A percentile compares a stretch with the other conserved stretches of the same genome.
These are phyloP conservation scores for Andrena flavipes DNA, from an alignment of 2,888 invertebrate genomes.

Conservation along the genomic window DNA sequence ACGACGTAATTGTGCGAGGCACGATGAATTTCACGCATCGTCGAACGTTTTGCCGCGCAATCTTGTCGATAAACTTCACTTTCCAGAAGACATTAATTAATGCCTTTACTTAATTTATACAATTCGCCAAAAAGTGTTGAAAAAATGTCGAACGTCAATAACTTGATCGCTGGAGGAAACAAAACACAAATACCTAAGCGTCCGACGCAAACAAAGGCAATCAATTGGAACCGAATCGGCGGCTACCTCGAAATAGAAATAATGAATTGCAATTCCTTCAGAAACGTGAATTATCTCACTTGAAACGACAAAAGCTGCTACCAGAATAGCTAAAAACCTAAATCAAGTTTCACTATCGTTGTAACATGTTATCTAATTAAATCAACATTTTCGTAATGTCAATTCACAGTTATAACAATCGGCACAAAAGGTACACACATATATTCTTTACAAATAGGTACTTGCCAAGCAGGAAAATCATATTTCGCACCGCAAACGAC, in stretches of 20 bases:
- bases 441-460: neutral
- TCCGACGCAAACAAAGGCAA: neutral
- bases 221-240: neutral
- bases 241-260: neutral
- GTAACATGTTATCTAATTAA: no score
- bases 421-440: neutral
- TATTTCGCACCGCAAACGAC: conserved; percentile 18
- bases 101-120: conserved; percentile 26
- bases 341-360: no score
- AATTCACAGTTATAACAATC: neutral
- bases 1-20: conserved; percentile 5
- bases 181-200: conserved; percentile 30
- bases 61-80: conserved; percentile 9
- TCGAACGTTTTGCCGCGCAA: conserved; percentile 9
- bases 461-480: conserved; percentile 4
- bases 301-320: no score
- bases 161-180: conserved; percentile 29
- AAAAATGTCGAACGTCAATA: conserved; percentile 37
- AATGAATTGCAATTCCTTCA: no score
- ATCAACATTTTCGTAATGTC: no score
- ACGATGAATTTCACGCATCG: conserved; percentile 24
- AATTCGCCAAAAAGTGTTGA: conserved; percentile 36
- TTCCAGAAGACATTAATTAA: conserved; percentile 9
- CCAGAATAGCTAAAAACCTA: no score
- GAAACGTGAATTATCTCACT: neutral